Base-by-base conservation (phyloP, 1,140 invertebrate genomes). In the Berghia stephanieae region DNA sequence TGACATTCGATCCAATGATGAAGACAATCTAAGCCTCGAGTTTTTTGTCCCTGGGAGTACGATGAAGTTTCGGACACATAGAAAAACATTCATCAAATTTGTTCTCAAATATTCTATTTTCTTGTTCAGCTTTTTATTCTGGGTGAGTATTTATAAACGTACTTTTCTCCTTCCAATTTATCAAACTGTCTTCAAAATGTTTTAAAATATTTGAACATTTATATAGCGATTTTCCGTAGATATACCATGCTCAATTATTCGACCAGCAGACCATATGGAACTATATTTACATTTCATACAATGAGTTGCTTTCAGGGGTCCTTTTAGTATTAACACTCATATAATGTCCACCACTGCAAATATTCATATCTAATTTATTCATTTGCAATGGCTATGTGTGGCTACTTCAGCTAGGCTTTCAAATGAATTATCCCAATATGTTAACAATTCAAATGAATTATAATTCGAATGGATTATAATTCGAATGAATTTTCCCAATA, bases 61-160 rank as follows among this genome's bases (percentile, higher is more conserved):
- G 46, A 63, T 42, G 38, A 43, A 42, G 16, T 66, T 75, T 27
- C 4, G 73, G 40, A 55, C 66, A 8, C 73, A 75, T 42, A 49
- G 73, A 27, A 27, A 40, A 2, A 75, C 73, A 1, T 75, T 75
- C 42, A 24, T 75, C 57, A 74, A 75, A 38, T 79, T 80, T 57
- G 4, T 83, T 1, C 52, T 83, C 3, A 86, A 86, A 72, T 86
- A 86, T 57, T 79, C 74, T 8, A 77, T 86, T 0, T 86, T 86
- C 76, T 40, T 83, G 27, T 82, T 84, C 42, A 84, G 81, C 75
- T 86, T 86, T 68, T 24, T 83, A 27, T 84, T 83, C 42, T 84
- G 84, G 84, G 84, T 84, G 80, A 83, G 84, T 79, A 57, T 72
- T 49, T 31, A 21, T 13, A 52, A 34, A 18, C 3, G 27, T 44